These are phyloP conservation scores for Delphinapterus leucas DNA, from an alignment of 2,113 vertebrate species.

Conservation along the genomic window DNA sequence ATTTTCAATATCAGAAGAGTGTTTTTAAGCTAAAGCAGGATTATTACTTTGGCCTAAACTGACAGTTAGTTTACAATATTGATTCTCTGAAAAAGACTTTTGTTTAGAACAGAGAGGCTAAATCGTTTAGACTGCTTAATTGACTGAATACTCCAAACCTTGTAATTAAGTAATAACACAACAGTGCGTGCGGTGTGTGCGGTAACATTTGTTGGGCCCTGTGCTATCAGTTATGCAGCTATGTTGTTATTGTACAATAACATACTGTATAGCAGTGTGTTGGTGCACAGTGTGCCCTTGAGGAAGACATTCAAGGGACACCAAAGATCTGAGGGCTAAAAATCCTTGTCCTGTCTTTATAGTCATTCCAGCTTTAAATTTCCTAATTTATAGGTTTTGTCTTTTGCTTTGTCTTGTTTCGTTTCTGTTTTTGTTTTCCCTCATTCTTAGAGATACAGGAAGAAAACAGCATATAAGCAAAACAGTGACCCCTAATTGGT, in stretches of 20 bases:
- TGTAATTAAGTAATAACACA: neutral
- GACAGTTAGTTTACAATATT: neutral
- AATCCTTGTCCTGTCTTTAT: neutral
- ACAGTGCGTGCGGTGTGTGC: neutral
- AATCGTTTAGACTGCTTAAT: neutral
- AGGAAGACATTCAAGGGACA: neutral
- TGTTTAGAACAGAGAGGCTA: neutral
- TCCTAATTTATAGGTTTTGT: neutral
- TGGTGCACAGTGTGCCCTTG: neutral
- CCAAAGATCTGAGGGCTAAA: neutral
- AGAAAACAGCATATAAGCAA: neutral
- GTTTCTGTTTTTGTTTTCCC: neutral
- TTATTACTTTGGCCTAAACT: neutral
- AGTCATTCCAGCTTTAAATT: neutral
- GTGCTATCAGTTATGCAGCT: neutral
- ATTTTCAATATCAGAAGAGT: neutral
- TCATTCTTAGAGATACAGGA: neutral
- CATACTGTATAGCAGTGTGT: neutral
- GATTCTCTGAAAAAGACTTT: neutral
- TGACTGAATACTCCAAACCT: neutral
- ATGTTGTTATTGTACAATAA: neutral
- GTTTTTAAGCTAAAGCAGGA: slow-evolving; percentile 19
- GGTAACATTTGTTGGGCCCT: neutral
- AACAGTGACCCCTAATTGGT: neutral
- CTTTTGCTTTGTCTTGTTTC: neutral